A percentile compares a stretch with the other conserved stretches of the same genome.
These are phyloP conservation scores for Cephus sareptanus DNA, from an alignment of 2,888 invertebrate genomes.

Conservation along the genomic window DNA sequence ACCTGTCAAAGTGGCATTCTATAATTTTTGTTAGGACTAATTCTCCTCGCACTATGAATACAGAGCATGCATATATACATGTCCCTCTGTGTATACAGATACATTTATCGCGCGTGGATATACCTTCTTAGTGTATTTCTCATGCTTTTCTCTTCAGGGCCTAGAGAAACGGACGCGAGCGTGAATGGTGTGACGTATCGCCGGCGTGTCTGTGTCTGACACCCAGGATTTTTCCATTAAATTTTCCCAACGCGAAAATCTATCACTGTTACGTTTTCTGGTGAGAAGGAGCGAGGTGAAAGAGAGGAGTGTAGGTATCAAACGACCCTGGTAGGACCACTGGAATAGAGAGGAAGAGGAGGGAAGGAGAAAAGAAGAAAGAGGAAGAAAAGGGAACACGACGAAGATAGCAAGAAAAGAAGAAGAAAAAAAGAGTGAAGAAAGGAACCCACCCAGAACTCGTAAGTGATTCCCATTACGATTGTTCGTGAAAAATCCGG, in stretches of 20 bases:
- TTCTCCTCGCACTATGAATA: not conserved
- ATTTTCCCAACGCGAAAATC: constrained; percentile 62
- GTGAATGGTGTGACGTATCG: constrained; percentile 63
- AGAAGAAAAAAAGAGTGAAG: not conserved
- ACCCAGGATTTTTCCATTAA: constrained; percentile 65
- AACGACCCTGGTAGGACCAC: not conserved
- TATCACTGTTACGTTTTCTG: constrained; percentile 52
- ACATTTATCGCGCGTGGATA: not conserved
- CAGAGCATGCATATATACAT: not conserved
- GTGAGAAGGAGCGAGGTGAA: not conserved
- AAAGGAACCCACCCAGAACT: constrained; percentile 10
- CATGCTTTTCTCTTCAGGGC: constrained; percentile 22
- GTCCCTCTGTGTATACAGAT: not conserved
- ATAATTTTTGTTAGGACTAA: not conserved
- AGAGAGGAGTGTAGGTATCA: not conserved
- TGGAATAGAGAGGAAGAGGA: not conserved
- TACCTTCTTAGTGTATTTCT: not conserved
- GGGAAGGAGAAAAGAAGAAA: not conserved
- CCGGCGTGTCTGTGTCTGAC: constrained; percentile 62
- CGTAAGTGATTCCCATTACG: constrained; percentile 56
- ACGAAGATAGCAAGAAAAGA: not conserved
- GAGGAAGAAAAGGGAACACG: not conserved
- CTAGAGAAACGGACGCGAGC: constrained; percentile 43
- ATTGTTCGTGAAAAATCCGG: constrained; percentile 41
- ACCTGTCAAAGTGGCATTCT: not conserved